Evolutionary conservation across 2,888 invertebrate genomes (phyloP).

Genomic region (Dyspetes luteomarginatus): DNA sequence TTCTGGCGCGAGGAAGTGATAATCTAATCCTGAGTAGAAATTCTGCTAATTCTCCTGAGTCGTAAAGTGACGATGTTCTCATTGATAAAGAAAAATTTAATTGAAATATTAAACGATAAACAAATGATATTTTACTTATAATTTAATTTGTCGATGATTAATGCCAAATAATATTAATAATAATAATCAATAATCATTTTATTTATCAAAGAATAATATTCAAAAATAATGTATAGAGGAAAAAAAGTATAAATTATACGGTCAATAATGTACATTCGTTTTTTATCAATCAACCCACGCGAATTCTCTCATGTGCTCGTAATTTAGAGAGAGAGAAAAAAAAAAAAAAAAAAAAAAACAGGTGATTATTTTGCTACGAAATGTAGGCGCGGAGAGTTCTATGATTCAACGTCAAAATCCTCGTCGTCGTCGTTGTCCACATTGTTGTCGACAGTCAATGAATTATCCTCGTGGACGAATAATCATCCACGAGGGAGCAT

Average conservation of each 20-base stretch:
- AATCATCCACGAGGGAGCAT: conserved; percentile 17
- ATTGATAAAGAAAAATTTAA: neutral
- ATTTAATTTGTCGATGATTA: neutral
- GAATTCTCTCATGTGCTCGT: too few species aligned
- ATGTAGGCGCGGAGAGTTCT: conserved; percentile 22
- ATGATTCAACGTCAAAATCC: too few species aligned
- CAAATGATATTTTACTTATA: neutral
- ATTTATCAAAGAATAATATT: too few species aligned
- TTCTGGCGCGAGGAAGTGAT: conserved; percentile 12
- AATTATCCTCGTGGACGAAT: conserved; percentile 35
- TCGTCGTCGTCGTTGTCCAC: conserved; percentile 25
- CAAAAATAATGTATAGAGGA: too few species aligned
- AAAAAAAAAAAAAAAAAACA: too few species aligned
- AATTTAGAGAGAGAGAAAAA: neutral
- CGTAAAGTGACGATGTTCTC: neutral
- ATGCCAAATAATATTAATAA: too few species aligned
- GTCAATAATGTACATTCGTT: too few species aligned
- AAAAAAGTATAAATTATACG: too few species aligned
- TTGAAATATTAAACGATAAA: neutral
- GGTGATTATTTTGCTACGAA: neutral
- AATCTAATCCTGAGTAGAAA: conserved; percentile 5
- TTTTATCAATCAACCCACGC: too few species aligned
- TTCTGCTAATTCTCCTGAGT: neutral
- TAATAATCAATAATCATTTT: too few species aligned
- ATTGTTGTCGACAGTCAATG: conserved; percentile 30